Evolutionary conservation across 1,140 invertebrate species (phyloP).

Genomic region (Macrobrachium nipponense): DNA sequence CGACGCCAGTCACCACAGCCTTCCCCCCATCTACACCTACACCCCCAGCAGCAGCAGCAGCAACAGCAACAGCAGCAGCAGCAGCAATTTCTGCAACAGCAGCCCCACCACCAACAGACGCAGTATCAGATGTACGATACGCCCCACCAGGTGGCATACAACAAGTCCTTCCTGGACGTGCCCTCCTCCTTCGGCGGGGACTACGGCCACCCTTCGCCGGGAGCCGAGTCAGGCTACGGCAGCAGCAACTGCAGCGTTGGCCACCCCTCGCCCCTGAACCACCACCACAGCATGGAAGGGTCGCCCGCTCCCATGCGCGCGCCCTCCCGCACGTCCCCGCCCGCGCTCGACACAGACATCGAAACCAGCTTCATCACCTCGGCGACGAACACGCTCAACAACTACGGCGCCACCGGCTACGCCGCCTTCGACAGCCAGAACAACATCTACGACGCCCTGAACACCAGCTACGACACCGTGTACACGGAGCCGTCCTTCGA

Average conservation of each 20-base stretch:
- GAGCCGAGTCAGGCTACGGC: constrained; percentile 42
- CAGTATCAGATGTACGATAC: constrained; percentile 54
- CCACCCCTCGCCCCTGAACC: constrained; percentile 51
- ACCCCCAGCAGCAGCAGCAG: constrained; percentile 4
- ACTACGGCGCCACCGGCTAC: constrained; percentile 37
- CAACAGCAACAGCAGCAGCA: constrained; percentile 23
- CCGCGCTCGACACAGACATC: constrained; percentile 36
- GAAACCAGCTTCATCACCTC: constrained; percentile 39
- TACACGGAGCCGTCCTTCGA: constrained; percentile 26
- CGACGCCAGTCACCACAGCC: neutral
- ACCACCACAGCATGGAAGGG: constrained; percentile 26
- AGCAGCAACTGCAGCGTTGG: constrained; percentile 46
- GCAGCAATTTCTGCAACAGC: too few relatives aligned
- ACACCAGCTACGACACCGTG: constrained; percentile 40
- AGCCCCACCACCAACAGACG: constrained; percentile 23
- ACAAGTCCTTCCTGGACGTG: constrained; percentile 39
- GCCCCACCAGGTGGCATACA: constrained; percentile 38
- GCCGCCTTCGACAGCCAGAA: constrained; percentile 29
- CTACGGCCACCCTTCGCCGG: constrained; percentile 44
- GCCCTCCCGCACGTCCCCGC: constrained; percentile 22
- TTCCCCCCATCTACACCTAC: too few relatives aligned
- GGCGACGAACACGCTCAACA: constrained; percentile 45
- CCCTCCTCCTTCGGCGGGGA: constrained; percentile 4
- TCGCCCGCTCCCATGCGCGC: constrained; percentile 30
- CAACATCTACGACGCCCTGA: constrained; percentile 31